Evolutionary conservation across 2,888 invertebrate species (phyloP).

Genomic region (Camponotus fellah): DNA sequence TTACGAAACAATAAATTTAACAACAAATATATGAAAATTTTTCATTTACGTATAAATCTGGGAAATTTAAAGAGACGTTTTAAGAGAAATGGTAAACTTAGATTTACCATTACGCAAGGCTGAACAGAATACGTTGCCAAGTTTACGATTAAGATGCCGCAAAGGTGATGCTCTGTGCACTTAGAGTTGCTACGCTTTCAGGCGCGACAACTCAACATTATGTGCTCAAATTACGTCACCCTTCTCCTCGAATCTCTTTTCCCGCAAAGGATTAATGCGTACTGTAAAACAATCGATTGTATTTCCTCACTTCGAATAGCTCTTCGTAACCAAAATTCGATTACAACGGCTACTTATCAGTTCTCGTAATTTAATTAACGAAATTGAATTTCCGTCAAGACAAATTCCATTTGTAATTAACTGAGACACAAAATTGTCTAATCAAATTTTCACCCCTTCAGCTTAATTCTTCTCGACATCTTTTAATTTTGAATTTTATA

Average conservation of each 20-base stretch:
- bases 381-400: constrained; percentile 21
- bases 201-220: constrained; percentile 58
- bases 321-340: constrained; percentile 28
- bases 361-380: constrained; percentile 41
- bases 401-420: constrained; percentile 41
- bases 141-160: constrained; percentile 30
- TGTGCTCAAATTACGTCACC: constrained; percentile 53
- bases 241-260: constrained; percentile 3
- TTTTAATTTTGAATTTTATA: constrained; percentile 29
- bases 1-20: not conserved
- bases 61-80: constrained; percentile 11
- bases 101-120: not conserved
- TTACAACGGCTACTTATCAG: constrained; percentile 37
- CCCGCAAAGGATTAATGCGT: constrained; percentile 21
- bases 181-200: constrained; percentile 55
- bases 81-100: not conserved
- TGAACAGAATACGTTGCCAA: constrained; percentile 50
- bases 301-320: not conserved
- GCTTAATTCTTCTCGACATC: constrained; percentile 11
- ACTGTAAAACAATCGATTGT: constrained; percentile 2
- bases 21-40: not conserved
- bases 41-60: not conserved
- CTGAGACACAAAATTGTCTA: constrained; percentile 10
- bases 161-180: constrained; percentile 17
- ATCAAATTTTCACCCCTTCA: constrained; percentile 25